Evolutionary conservation across 2,797 vertebrate species (phyloP), one percentile per base, ranked within the genome.

Genomic region (Cetoscarus ocellatus): DNA sequence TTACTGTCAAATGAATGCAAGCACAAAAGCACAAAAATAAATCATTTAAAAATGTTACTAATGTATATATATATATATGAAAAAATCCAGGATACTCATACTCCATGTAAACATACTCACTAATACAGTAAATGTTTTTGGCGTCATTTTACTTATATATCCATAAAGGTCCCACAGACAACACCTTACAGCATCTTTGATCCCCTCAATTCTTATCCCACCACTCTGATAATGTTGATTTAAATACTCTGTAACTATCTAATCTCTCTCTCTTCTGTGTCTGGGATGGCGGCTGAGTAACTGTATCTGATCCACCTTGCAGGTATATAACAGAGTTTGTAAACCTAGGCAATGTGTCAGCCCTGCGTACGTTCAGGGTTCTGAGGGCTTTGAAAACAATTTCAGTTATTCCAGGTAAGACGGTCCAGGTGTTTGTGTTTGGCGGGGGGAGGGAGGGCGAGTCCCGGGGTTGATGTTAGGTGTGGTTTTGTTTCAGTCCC

Each of bases 301-400:
- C 94, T 97, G 93, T 98, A 95, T 99, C 96, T 98, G 95, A 97
- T 98, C 92, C 93, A 91, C 92, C 96, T 97, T 98, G 96, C 98
- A 99, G 98, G 97, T 98, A 98, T 99, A 96, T 98, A 98, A 99
- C 98, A 99, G 97, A 99, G 96, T 99, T 99, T 99, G 97, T 99
- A 99, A 98, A 99, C 97, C 97, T 99, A 99, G 98, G 97, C 97
- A 99, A 98, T 99, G 96, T 99, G 95, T 99, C 97, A 98, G 98
- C 98, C 95, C 97, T 99, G 2, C 97, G 97, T 71, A 97, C 96
- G 91, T 97, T 97, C 96, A 97, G 96, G 93, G 96, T 97, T 93
- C 95, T 97, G 97, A 98, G 98, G 96, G 98, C 98, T 97, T 98
- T 99, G 98, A 99, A 99, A 99, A 99, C 98, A 94, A 98, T 99